Evolutionary conservation across 2,888 invertebrate genomes (phyloP).

Genomic region (Congeria kusceri): DNA sequence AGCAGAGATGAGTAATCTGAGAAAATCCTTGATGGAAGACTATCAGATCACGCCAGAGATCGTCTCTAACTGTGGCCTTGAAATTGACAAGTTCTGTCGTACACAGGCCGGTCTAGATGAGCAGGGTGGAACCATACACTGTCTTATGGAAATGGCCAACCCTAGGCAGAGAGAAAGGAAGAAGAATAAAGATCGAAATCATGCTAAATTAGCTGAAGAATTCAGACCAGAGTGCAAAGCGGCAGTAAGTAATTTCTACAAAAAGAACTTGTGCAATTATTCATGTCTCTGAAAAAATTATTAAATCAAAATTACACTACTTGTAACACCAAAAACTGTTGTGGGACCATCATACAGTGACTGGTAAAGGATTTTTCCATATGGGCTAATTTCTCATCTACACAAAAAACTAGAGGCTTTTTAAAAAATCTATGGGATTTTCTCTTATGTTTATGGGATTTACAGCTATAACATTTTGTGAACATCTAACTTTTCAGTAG

Average conservation of each 20-base stretch:
- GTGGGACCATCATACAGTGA: too few relatives aligned
- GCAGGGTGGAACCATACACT: slow-evolving; percentile 96
- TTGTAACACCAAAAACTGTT: too few relatives aligned
- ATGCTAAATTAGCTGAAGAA: slow-evolving; percentile 14
- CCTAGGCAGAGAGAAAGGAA: slow-evolving; percentile 43
- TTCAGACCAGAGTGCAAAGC: slow-evolving; percentile 63
- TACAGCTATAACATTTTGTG: too few relatives aligned
- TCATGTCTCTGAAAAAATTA: too few relatives aligned
- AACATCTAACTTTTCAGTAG: too few relatives aligned
- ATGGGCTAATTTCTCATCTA: too few relatives aligned
- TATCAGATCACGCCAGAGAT: slow-evolving; percentile 97
- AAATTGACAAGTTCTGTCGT: slow-evolving; percentile 88
- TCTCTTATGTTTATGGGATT: too few relatives aligned
- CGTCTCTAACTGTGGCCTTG: slow-evolving; percentile 92
- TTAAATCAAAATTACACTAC: too few relatives aligned
- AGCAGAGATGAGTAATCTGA: slow-evolving; percentile 95
- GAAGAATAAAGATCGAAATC: background rate
- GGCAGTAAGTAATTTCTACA: slow-evolving; percentile 69
- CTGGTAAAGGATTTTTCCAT: too few relatives aligned
- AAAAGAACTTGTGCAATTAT: too few relatives aligned
- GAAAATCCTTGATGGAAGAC: slow-evolving; percentile 96
- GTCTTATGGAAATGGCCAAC: slow-evolving; percentile 95
- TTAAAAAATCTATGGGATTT: too few relatives aligned
- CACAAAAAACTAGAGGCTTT: too few relatives aligned
- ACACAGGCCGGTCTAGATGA: slow-evolving; percentile 90